Percentiles rank a stretch among this genome's conserved stretches.
These are phyloP conservation scores for Bergia sp. DNA, from an alignment of 92 coral and sea anemone genomes.

Conservation along the genomic window DNA sequence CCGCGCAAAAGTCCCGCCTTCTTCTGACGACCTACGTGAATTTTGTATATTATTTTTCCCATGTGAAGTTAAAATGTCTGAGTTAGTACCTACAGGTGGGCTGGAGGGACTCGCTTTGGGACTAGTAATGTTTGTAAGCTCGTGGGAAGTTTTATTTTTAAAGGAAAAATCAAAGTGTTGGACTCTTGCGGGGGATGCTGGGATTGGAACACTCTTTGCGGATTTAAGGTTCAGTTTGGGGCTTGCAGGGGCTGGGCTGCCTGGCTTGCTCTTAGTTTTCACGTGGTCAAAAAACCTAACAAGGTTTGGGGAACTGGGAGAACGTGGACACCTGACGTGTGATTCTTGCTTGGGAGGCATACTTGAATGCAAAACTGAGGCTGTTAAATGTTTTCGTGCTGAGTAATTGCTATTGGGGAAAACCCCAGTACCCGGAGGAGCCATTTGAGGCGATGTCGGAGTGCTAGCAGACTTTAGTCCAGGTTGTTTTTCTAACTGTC, in stretches of 20 bases:
- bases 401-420: background rate
- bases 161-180: background rate
- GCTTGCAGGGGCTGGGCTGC: slow-evolving; percentile 9
- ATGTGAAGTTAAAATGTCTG: background rate
- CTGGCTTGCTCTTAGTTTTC: slow-evolving; percentile 8
- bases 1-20: background rate
- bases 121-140: background rate
- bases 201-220: background rate
- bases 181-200: background rate
- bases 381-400: background rate
- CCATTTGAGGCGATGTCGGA: background rate
- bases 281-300: slow-evolving; percentile 16
- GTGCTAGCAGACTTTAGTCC: background rate
- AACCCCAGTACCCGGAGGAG: background rate
- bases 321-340: background rate
- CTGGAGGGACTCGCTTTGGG: background rate
- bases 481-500: background rate
- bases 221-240: slow-evolving; percentile 5
- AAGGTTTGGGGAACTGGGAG: slow-evolving; percentile 25
- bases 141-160: background rate
- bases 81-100: background rate
- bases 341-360: background rate
- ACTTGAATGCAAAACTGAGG: background rate
- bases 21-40: background rate
- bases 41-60: background rate